Base-by-base conservation (phyloP, 2,113 vertebrate species). In the Plectropomus leopardus region DNA sequence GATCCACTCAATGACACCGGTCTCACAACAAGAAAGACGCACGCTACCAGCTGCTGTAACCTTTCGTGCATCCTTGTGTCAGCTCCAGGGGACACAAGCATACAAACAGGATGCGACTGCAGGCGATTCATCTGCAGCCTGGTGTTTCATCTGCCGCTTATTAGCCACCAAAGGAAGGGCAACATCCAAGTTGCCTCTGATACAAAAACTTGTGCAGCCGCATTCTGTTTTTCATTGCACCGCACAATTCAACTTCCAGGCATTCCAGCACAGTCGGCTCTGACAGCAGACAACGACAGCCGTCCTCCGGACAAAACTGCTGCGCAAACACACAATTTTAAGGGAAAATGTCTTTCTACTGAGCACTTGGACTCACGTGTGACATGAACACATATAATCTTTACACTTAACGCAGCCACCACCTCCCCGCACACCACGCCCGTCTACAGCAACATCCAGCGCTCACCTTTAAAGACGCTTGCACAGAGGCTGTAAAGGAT, bases 381-480 rank as follows among this genome's bases (percentile, higher is more conserved):
- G 72, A 47, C 72, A 74, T 0, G 48, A 32, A 54, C 80, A 78
- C 67, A 82, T n/a, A 64, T 72, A 58, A 78, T 80, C 64, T 81
- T 76, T 53, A 19, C 80, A 80, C 80, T 84, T 70, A 26, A 60
- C 53, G 57, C 87, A 74, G 65, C 54, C 69, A 21, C 75, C 82
- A 40, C 75, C 76, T 78, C 76, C 55, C 28, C 17, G 51, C 86
- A 86, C 91, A 93, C 93, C 91, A 93, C 93, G 89, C 93, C 95
- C 91, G 92, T 90, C 87, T 83, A 73, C 64, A 26, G 58, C 87
- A 83, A 60, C 79, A 89, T 61, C 65, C 83, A 54, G 75, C 36
- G 71, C 94, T 94, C 93, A 96, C 95, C 95, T 96, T 94, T 94
- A 58, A 93, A 91, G 90, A 94, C 81, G 91, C 87, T 89, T 24